phyloP scores from a whole-genome alignment of 2,888 invertebrate species.

The Drosophila seclusa region DNA sequence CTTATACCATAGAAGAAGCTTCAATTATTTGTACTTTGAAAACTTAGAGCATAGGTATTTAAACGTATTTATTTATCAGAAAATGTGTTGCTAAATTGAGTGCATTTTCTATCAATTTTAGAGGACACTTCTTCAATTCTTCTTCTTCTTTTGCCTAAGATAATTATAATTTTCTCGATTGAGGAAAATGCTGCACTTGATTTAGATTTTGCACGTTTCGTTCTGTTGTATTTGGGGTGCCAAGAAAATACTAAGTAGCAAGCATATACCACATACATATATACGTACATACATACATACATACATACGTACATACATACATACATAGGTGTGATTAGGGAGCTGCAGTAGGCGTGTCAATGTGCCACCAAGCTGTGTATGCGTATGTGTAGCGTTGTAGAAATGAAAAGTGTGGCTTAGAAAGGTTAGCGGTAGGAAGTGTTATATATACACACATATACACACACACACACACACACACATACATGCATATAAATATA shows the following conservation, averaged over 20 bases:
- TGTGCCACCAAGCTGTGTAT: conserved; percentile 18
- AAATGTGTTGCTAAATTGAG: background rate
- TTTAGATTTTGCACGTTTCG: background rate
- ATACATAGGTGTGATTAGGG: conserved; percentile 30
- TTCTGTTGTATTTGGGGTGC: conserved; percentile 23
- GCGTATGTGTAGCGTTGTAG: conserved; percentile 39
- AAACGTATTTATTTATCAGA: background rate
- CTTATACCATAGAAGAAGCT: background rate
- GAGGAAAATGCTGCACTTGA: background rate
- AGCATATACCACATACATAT: conserved; percentile 22
- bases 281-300: conserved; percentile 14
- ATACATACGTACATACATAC: conserved; percentile 16
- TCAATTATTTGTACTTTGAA: background rate
- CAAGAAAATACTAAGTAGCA: conserved; percentile 35
- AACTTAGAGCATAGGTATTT: background rate
- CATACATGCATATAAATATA: conserved; percentile 63
- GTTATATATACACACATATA: conserved; percentile 19
- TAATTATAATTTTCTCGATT: background rate
- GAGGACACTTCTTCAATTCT: background rate
- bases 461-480: conserved; percentile 17
- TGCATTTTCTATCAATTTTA: background rate
- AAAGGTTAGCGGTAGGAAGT: conserved; percentile 45
- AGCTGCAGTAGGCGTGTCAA: conserved; percentile 49
- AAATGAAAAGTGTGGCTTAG: conserved; percentile 42
- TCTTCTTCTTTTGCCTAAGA: background rate